Evolutionary conservation across 2,888 invertebrate genomes (phyloP).

Genomic region (Pterostichus madidus): DNA sequence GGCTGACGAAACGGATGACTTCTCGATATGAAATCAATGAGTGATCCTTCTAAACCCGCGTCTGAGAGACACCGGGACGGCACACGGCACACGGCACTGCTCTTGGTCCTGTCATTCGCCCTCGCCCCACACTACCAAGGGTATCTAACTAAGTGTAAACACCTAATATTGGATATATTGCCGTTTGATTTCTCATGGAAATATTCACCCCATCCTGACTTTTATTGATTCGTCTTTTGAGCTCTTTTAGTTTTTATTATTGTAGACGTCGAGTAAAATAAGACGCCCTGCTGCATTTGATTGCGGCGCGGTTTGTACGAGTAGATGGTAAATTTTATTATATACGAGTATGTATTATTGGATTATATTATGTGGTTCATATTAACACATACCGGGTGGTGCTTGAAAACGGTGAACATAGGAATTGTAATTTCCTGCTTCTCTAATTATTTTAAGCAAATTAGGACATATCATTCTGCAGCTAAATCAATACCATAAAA

Average conservation of each 20-base stretch:
- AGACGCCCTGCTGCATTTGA: conserved; percentile 12
- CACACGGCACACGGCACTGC: too few relatives aligned
- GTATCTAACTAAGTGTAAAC: conserved; percentile 71
- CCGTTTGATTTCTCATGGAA: conserved; percentile 67
- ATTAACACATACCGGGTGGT: too few relatives aligned
- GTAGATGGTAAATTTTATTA: too few relatives aligned
- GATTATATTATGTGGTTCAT: too few relatives aligned
- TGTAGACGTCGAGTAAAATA: neutral
- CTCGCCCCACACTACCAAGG: neutral
- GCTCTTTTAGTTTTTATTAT: conserved; percentile 47
- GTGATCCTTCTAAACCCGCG: conserved; percentile 69
- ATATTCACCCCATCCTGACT: conserved; percentile 55
- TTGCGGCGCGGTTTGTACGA: neutral
- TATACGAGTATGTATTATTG: too few relatives aligned
- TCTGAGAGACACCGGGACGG: neutral
- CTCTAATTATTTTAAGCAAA: too few relatives aligned
- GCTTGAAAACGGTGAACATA: too few relatives aligned
- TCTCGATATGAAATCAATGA: conserved; percentile 71
- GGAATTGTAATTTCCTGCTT: too few relatives aligned
- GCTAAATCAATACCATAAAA: too few relatives aligned
- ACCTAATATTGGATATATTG: conserved; percentile 69
- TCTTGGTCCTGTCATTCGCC: neutral
- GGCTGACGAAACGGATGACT: conserved; percentile 69
- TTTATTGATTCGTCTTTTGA: conserved; percentile 18
- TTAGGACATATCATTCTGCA: too few relatives aligned